Evolutionary conservation across 2,888 invertebrate genomes (phyloP), one percentile per base, ranked within the genome.

Genomic region (Thymelicus lineola): DNA sequence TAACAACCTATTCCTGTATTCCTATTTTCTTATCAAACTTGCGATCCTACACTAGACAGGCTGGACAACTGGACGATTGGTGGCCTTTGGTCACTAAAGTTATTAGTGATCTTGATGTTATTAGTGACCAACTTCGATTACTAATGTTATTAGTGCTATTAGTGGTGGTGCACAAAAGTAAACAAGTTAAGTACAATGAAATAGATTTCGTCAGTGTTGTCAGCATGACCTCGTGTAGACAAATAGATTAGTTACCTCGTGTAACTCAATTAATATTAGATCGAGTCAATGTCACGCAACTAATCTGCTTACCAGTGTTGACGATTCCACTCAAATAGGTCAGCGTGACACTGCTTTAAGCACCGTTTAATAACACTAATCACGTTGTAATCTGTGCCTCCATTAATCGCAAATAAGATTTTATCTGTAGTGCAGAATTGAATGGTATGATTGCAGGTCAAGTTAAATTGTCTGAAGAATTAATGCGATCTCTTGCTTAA

Each of bases 241-340:
- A n/a, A n/a, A n/a, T n/a, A n/a, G n/a, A n/a, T n/a, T n/a, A n/a
- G n/a, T n/a, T n/a, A 53, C 50, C 50, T 50, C 50, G 63, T 28
- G 6, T 15, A 50, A 38, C n/a, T 48, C 48, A 63, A 63, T 63
- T 50, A 63, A 53, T 63, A 63, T 15, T 63, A 35, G 36, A 63
- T 63, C 50, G 38, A 53, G 53, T 17, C 50, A 63, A 63, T 63
- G 63, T 50, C 63, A 9, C 50, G 63, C 36, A 1, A 38, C 63
- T 50, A 50, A 63, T 63, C 61, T 35, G n/a, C 17, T 36, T 48
- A 15, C 35, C 48, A 35, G 12, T 59, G 38, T 59, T 59, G 38
- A 46, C 38, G 48, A 60, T 66, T 60, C 59, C 42, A 7, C 35
- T 20, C 66, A 66, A 66, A 53, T 60, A 36, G 46, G 50, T 35